phyloP scores from a whole-genome alignment of 2,888 invertebrate species.

The Limnephilus marmoratus region DNA sequence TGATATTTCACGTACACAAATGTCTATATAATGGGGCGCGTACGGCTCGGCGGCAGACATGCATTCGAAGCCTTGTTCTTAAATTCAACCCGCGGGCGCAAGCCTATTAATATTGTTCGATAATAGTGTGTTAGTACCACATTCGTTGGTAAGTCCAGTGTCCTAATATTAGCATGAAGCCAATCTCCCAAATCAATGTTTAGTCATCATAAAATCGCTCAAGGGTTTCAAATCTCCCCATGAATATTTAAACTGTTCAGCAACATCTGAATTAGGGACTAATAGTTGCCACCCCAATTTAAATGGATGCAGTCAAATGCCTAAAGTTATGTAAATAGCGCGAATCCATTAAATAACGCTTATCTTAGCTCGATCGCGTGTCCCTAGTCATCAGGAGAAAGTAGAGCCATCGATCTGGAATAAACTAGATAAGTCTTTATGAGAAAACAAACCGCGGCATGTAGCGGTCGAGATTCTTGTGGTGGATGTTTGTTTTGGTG shows the following conservation, averaged over 20 bases:
- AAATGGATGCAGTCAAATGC: not conserved
- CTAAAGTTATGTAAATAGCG: constrained; percentile 28
- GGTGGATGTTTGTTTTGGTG: too few relatives aligned
- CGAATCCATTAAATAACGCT: constrained; percentile 5
- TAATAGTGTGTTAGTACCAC: not conserved
- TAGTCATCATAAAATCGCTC: not conserved
- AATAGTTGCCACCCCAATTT: not conserved
- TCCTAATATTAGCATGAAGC: not conserved
- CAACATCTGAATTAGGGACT: not conserved
- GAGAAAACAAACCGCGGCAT: not conserved
- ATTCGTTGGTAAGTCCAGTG: not conserved
- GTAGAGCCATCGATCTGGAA: not conserved
- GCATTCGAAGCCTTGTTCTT: too few relatives aligned
- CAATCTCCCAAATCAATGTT: not conserved
- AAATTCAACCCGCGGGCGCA: too few relatives aligned
- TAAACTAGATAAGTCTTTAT: not conserved
- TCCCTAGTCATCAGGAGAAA: constrained; percentile 21
- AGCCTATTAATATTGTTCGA: too few relatives aligned
- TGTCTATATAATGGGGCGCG: too few relatives aligned
- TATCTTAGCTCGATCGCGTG: constrained; percentile 27
- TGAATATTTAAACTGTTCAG: not conserved
- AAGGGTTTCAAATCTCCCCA: not conserved
- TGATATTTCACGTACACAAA: too few relatives aligned
- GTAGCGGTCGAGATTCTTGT: not conserved
- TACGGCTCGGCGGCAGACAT: too few relatives aligned